A percentile compares a stretch with the other conserved stretches of the same genome.
These are phyloP conservation scores for Thysanoteuthis rhombus DNA, from an alignment of 2,888 invertebrate genomes.

Conservation along the genomic window DNA sequence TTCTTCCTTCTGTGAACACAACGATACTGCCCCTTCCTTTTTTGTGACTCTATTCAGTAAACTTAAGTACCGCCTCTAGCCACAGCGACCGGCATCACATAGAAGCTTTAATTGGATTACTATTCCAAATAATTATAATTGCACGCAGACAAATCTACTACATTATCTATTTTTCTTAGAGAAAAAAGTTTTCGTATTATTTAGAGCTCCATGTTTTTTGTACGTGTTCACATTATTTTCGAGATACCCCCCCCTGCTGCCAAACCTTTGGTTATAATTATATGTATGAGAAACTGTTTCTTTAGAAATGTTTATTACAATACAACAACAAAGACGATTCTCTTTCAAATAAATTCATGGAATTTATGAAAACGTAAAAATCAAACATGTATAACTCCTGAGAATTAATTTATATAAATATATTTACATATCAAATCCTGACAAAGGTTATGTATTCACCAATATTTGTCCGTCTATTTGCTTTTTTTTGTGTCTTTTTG, in stretches of 20 bases:
- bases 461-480: too few species aligned
- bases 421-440: too few species aligned
- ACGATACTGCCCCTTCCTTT: background rate
- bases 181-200: background rate
- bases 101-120: conserved; percentile 12
- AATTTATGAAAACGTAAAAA: too few species aligned
- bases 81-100: background rate
- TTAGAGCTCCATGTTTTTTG: background rate
- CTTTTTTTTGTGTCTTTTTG: too few species aligned
- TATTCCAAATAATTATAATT: background rate
- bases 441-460: too few species aligned
- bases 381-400: too few species aligned
- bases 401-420: too few species aligned
- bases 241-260: background rate
- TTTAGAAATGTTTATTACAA: background rate
- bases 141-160: conserved; percentile 12
- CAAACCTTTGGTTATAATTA: background rate
- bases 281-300: background rate
- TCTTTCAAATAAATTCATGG: too few species aligned
- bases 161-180: background rate
- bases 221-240: background rate
- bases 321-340: background rate
- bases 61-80: background rate
- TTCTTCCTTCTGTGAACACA: background rate
- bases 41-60: background rate